Evolutionary conservation across 2,113 vertebrate species (phyloP).

Genomic region (Leptodactylus fuscus): DNA sequence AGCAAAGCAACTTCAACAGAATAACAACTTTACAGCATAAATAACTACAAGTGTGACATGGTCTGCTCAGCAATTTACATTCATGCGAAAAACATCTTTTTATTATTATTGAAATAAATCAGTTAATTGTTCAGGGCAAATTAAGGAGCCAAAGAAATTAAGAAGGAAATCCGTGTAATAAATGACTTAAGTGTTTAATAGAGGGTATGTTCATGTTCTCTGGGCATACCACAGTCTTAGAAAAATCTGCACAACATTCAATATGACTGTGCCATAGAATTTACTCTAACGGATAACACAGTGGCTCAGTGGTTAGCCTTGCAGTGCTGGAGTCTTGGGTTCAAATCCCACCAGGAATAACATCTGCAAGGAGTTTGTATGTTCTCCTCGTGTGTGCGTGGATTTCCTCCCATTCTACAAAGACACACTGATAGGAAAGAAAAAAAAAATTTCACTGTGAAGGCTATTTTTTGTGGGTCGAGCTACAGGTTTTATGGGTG

Average conservation of each 20-base stretch:
- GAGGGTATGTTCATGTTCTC: background rate
- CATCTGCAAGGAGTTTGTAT: too few relatives aligned
- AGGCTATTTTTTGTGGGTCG: too few relatives aligned
- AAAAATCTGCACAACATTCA: background rate
- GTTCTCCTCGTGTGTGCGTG: too few relatives aligned
- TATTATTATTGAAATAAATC: background rate
- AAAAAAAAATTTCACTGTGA: too few relatives aligned
- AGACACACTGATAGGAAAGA: too few relatives aligned
- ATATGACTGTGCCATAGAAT: background rate
- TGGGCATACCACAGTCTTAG: background rate
- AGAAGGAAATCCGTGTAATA: background rate
- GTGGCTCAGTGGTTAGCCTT: too few relatives aligned
- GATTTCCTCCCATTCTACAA: too few relatives aligned
- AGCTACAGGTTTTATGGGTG: too few relatives aligned
- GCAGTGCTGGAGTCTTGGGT: too few relatives aligned
- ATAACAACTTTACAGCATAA: slow-evolving; percentile 46
- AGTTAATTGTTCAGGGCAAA: background rate
- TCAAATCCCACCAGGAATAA: too few relatives aligned
- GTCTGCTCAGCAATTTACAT: background rate
- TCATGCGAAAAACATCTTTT: background rate
- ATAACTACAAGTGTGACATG: slow-evolving; percentile 48
- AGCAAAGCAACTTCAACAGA: slow-evolving; percentile 39
- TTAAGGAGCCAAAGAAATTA: background rate
- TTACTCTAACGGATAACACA: too few relatives aligned
- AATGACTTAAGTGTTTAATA: background rate